Evolutionary conservation across 2,888 invertebrate species (phyloP), one percentile per base, ranked within the genome.

Genomic region (Spilarctia lutea): DNA sequence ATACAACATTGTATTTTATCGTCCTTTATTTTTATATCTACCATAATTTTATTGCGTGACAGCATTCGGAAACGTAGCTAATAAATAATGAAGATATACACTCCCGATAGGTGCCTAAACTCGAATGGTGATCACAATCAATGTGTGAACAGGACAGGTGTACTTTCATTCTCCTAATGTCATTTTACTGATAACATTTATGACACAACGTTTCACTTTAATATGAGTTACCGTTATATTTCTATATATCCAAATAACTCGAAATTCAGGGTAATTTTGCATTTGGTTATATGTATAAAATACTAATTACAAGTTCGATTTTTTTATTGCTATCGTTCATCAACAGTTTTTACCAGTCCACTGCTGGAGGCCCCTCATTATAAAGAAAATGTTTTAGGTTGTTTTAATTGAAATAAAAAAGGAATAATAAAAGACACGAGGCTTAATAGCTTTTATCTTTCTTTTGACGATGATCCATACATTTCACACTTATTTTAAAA

Each of bases 141-240:
- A 71, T 73, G 79, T 90, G 91, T 85, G 90, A 91, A 85, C 80
- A 27, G 71, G 73, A 79, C 93, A 91, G 85, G 83, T 92, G 92
- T 80, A 82, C 77, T 63, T 80, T 83, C 16, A 45, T 45, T 45
- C 16, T 81, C 60, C 74, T 75, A 68, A 27, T 71, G 69, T 68
- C 72, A 81, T 84, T 86, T 79, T 68, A 68, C 63, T 74, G 77
- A 81, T 78, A 79, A 73, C 81, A 74, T 74, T 63, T 74, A 79
- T 75, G 71, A 39, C 10, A 35, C 39, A 70, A 70, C 60, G 56
- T n/a, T 56, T 24, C 35, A 70, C 35, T 18, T 27, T 56, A 56
- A 56, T 70, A 39, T 27, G 39, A 69, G 30, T 63, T 30, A 2
- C 24, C 24, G 11, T 56, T 56, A 3, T 24, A 10, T 24, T 8